phyloP scores from a whole-genome alignment of 2,888 invertebrate genomes.

The Sycophila texana region DNA sequence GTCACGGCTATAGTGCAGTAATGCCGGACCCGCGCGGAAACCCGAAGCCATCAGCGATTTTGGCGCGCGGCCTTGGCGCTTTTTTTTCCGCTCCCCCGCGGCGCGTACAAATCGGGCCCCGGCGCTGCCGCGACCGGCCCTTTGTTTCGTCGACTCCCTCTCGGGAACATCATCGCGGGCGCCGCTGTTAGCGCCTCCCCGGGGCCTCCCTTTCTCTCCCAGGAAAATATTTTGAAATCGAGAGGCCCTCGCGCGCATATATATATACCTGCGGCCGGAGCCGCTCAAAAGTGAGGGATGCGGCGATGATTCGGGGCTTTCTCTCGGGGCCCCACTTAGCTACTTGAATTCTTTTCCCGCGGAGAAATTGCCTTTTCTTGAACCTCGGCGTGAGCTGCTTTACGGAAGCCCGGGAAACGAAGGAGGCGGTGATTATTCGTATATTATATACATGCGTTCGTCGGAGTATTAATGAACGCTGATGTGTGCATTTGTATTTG shows the following conservation, averaged over 20 bases:
- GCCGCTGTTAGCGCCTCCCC: not conserved
- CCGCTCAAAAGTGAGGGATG: not conserved
- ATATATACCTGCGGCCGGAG: not conserved
- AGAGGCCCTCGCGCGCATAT: not conserved
- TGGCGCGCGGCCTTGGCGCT: slow-evolving; percentile 69
- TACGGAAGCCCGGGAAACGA: no score
- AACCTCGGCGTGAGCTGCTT: no score
- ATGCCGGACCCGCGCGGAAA: slow-evolving; percentile 64
- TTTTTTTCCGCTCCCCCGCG: slow-evolving; percentile 70
- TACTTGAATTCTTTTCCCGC: no score
- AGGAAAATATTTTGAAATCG: slow-evolving; percentile 50
- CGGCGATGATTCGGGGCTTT: slow-evolving; percentile 1
- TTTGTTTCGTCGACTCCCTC: slow-evolving; percentile 59
- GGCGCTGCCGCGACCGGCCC: slow-evolving; percentile 63
- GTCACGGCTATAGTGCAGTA: slow-evolving; percentile 64
- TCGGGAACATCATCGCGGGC: slow-evolving; percentile 20
- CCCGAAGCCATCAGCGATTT: slow-evolving; percentile 74
- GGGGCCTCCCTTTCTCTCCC: slow-evolving; percentile 9
- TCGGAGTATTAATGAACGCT: no score
- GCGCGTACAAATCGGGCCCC: slow-evolving; percentile 74
- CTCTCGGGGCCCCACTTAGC: not conserved
- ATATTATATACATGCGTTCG: no score
- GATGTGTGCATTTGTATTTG: no score
- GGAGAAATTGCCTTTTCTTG: no score
- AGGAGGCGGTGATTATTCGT: no score